phyloP scores from a whole-genome alignment of 30 jellyfish, hydroid and myxozoan genomes.

The Sanderia malayensis region DNA sequence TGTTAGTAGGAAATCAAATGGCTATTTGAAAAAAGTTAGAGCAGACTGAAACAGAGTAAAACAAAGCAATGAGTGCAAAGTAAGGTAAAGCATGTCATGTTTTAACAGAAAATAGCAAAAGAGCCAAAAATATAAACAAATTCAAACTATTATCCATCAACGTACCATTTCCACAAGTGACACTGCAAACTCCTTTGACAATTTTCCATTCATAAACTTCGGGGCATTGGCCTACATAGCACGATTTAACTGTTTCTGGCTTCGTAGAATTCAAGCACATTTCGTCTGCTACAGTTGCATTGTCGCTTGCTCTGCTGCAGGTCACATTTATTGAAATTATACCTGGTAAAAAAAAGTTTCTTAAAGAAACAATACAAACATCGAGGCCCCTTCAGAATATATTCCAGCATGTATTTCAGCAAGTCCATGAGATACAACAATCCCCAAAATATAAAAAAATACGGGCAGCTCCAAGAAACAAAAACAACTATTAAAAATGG shows the following conservation, averaged over 20 bases:
- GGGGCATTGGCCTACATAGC: constrained; percentile 79
- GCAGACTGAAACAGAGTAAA: background rate
- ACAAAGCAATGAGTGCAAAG: background rate
- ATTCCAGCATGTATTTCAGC: too few relatives aligned
- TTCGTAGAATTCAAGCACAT: constrained; percentile 23
- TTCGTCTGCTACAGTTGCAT: constrained; percentile 33
- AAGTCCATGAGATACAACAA: too few relatives aligned
- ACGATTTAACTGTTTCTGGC: constrained; percentile 45
- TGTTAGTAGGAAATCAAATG: too few relatives aligned
- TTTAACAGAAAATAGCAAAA: background rate
- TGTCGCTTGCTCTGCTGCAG: background rate
- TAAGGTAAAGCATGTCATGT: background rate
- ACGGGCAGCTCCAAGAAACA: too few relatives aligned
- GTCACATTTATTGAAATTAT: constrained; percentile 32
- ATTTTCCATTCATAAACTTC: constrained; percentile 71
- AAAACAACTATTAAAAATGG: too few relatives aligned
- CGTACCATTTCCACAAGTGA: constrained; percentile 93
- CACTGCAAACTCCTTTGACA: constrained; percentile 60
- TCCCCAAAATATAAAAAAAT: too few relatives aligned
- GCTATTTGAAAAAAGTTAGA: too few relatives aligned
- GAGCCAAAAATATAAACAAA: background rate
- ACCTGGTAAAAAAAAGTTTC: background rate
- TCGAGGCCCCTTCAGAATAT: too few relatives aligned
- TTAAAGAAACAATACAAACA: too few relatives aligned
- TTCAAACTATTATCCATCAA: too few relatives aligned